Evolutionary conservation across 2,888 invertebrate genomes (phyloP).

Genomic region (Thereva unica): DNA sequence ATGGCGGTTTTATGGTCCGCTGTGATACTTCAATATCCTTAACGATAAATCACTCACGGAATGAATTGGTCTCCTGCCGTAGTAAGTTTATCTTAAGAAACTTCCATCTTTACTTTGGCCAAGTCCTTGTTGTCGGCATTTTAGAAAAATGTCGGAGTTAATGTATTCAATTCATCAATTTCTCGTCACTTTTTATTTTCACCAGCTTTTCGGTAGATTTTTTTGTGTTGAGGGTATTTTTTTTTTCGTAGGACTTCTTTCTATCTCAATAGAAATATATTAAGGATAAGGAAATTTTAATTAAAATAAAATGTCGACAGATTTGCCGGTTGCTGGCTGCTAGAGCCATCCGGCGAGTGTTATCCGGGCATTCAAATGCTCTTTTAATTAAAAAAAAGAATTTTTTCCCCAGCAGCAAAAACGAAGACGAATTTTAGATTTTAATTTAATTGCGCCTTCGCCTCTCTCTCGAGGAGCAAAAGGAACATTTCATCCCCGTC

Average conservation of each 20-base stretch:
- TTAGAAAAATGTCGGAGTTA: too few species aligned
- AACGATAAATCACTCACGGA: slow-evolving; percentile 25
- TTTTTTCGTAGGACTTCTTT: too few species aligned
- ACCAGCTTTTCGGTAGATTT: too few species aligned
- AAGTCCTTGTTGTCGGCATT: too few species aligned
- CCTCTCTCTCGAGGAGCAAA: neutral
- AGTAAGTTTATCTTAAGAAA: too few species aligned
- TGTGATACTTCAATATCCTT: slow-evolving; percentile 29
- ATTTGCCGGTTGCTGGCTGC: neutral
- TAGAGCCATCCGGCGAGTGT: neutral
- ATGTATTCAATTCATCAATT: too few species aligned
- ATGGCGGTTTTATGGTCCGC: slow-evolving; percentile 23
- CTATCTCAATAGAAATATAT: too few species aligned
- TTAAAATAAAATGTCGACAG: slow-evolving; percentile 14
- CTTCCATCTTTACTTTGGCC: too few species aligned
- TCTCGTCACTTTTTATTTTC: too few species aligned
- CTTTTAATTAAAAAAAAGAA: slow-evolving; percentile 18
- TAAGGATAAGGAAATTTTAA: slow-evolving; percentile 17
- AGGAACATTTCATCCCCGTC: slow-evolving; percentile 17
- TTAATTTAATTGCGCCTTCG: slow-evolving; percentile 18
- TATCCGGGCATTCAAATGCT: slow-evolving; percentile 11
- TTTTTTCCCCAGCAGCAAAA: slow-evolving; percentile 10
- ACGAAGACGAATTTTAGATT: neutral
- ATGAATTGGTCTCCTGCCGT: slow-evolving; percentile 11
- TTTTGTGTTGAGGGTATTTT: too few species aligned